Percentiles rank a stretch among this genome's conserved stretches.
phyloP scores from a whole-genome alignment of 2,888 invertebrate genomes.

The Endomychus coccineus region DNA sequence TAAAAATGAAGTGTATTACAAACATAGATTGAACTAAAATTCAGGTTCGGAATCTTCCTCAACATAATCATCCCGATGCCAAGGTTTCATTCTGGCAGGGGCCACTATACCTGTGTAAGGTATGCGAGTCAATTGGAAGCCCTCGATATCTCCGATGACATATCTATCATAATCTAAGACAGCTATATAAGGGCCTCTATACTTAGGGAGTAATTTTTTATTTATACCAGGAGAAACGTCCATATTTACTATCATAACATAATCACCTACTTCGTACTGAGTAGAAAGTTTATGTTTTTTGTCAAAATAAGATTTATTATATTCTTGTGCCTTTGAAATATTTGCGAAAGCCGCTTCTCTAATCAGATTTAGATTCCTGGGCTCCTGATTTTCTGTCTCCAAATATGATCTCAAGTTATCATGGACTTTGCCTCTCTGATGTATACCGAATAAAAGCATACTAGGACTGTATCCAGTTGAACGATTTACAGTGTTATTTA shows the following conservation, averaged over 20 bases:
- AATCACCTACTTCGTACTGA: slow-evolving; percentile 15
- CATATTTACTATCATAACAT: slow-evolving; percentile 22
- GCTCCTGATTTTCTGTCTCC: too few relatives aligned
- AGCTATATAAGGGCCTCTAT: slow-evolving; percentile 23
- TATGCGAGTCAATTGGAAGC: slow-evolving; percentile 14
- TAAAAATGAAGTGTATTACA: too few relatives aligned
- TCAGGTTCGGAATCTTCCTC: too few relatives aligned
- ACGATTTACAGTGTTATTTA: slow-evolving; percentile 18
- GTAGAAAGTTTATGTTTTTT: background rate
- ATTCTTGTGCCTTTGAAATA: slow-evolving; percentile 13
- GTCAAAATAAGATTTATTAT: slow-evolving; percentile 6
- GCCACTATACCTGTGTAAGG: slow-evolving; percentile 9
- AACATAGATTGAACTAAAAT: too few relatives aligned
- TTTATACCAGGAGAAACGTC: slow-evolving; percentile 18
- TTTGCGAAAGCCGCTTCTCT: slow-evolving; percentile 7
- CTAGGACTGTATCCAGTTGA: background rate
- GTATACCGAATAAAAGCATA: slow-evolving; percentile 3
- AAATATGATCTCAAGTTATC: slow-evolving; percentile 5
- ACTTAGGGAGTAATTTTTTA: slow-evolving; percentile 24
- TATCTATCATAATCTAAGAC: slow-evolving; percentile 22
- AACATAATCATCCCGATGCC: slow-evolving; percentile 2
- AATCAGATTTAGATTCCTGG: slow-evolving; percentile 9
- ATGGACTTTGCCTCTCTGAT: slow-evolving; percentile 11
- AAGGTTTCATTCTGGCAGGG: slow-evolving; percentile 7
- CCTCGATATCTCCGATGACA: slow-evolving; percentile 17